These are phyloP conservation scores for Bombus waltoni DNA, from an alignment of 1,140 invertebrate species.

Conservation along the genomic window DNA sequence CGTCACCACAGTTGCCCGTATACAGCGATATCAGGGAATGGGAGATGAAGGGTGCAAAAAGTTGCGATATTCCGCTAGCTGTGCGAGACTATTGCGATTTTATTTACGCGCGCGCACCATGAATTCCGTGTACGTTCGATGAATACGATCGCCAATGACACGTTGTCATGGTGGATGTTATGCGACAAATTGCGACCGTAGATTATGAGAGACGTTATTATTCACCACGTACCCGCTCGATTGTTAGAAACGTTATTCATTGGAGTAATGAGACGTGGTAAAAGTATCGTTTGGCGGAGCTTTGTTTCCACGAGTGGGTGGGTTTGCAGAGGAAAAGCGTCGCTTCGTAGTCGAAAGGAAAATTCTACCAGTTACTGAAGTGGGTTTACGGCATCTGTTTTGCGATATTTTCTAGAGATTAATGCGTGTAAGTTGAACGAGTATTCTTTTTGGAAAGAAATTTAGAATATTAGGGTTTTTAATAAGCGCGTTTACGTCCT, in stretches of 20 bases:
- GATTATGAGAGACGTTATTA: neutral
- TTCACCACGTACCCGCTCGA: neutral
- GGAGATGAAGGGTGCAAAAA: neutral
- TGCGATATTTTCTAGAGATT: no score
- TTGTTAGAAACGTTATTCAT: slow-evolving; percentile 6
- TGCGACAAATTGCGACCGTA: neutral
- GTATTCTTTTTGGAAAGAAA: no score
- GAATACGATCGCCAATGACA: neutral
- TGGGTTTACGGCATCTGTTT: no score
- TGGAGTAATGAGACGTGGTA: slow-evolving; percentile 3
- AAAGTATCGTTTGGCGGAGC: neutral
- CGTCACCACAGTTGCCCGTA: neutral
- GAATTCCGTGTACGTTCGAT: neutral
- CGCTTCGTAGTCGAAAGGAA: no score
- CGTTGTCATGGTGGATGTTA: neutral
- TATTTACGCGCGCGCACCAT: neutral
- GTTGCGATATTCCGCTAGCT: slow-evolving; percentile 4
- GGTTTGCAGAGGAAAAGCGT: no score
- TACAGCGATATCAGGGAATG: no score
- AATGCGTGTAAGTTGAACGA: no score
- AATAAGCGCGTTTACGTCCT: no score
- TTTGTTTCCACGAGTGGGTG: no score
- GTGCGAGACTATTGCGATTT: no score
- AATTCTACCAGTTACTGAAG: no score
- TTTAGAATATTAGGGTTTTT: no score